Evolutionary conservation across 2,797 vertebrate species (phyloP).

Genomic region (Meda fulgida): DNA sequence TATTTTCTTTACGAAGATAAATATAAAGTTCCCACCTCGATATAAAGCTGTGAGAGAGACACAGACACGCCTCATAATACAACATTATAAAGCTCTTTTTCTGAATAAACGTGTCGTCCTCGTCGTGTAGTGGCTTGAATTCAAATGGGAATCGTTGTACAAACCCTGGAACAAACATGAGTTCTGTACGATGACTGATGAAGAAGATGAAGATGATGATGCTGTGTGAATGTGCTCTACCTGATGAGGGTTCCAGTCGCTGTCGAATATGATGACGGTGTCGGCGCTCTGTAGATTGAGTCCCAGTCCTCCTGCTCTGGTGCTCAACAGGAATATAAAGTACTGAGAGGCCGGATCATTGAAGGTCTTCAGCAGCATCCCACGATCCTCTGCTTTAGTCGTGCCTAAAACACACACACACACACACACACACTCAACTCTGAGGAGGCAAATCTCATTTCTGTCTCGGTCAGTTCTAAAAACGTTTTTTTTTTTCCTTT

Average conservation of each 20-base stretch:
- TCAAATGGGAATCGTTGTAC: too few species aligned
- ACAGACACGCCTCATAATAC: too few species aligned
- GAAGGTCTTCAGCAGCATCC: slow-evolving; percentile 93
- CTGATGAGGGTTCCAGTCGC: slow-evolving; percentile 98
- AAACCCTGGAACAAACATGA: neutral
- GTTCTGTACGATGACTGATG: neutral
- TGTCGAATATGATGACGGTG: slow-evolving; percentile 95
- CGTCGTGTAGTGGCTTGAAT: too few species aligned
- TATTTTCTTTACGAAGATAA: too few species aligned
- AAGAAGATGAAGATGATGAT: too few species aligned
- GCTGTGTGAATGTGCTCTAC: slow-evolving; percentile 64
- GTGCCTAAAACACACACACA: slow-evolving; percentile 78
- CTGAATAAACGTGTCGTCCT: too few species aligned
- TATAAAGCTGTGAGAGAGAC: too few species aligned
- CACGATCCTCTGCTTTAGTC: slow-evolving; percentile 93
- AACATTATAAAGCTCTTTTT: too few species aligned
- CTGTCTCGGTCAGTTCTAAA: too few species aligned
- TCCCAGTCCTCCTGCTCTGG: slow-evolving; percentile 90
- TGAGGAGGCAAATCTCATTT: neutral
- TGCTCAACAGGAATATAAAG: slow-evolving; percentile 94
- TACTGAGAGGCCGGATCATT: slow-evolving; percentile 90
- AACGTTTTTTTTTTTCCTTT: too few species aligned
- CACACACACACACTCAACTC: neutral
- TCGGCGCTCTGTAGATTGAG: slow-evolving; percentile 94
- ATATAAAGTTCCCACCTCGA: too few species aligned